These are phyloP conservation scores for Epizoanthus stellaris DNA, from an alignment of 92 coral and sea anemone genomes.

Conservation along the genomic window DNA sequence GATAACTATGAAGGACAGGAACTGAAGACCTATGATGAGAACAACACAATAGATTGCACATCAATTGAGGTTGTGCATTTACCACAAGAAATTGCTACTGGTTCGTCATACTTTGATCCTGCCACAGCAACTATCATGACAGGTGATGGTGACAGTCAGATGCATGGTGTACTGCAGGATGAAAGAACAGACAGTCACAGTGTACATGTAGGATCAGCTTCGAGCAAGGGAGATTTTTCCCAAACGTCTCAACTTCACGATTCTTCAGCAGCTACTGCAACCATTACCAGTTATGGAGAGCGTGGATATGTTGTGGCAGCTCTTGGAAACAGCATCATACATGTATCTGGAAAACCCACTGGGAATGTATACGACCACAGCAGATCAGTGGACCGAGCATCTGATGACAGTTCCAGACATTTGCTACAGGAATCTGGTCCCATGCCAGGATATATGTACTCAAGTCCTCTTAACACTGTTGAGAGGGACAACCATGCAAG, in stretches of 20 bases:
- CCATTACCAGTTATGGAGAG: too few relatives aligned
- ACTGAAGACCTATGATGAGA: neutral
- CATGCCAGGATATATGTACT: neutral
- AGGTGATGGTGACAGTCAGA: conserved; percentile 6
- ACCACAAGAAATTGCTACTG: conserved; percentile 40
- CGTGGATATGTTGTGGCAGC: too few relatives aligned
- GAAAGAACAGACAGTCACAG: neutral
- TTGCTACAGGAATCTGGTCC: neutral
- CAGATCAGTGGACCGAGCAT: conserved; percentile 1
- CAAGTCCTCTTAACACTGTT: conserved; percentile 6
- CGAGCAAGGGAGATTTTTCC: too few relatives aligned
- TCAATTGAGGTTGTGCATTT: conserved; percentile 38
- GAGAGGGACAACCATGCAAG: neutral
- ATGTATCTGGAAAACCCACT: too few relatives aligned
- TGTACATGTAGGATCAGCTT: neutral
- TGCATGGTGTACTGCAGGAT: conserved; percentile 15
- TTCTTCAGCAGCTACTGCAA: too few relatives aligned
- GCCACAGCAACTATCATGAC: conserved; percentile 36
- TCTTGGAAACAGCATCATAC: too few relatives aligned
- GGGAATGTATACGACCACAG: neutral
- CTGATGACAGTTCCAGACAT: conserved; percentile 35
- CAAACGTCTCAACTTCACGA: too few relatives aligned
- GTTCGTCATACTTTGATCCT: conserved; percentile 40
- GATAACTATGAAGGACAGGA: neutral
- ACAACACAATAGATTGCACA: conserved; percentile 4